Base-by-base conservation (phyloP, 37 sponge, comb jelly and placozoan species). In the Axinella damicornis region DNA sequence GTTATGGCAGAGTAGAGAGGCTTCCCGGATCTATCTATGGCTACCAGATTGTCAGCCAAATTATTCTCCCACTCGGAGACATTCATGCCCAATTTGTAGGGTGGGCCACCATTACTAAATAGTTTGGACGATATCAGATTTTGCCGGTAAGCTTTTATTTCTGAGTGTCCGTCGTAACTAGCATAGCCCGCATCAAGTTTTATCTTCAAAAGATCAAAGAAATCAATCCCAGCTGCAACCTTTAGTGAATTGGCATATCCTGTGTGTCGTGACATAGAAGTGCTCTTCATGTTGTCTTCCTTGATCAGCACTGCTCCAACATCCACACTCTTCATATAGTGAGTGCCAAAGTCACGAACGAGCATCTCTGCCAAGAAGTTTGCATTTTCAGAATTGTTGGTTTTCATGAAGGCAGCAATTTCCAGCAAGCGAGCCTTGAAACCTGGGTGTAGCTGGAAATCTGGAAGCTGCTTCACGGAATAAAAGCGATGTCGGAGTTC, bases 291-390 rank as follows among this genome's bases (percentile, higher is more conserved):
- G 61, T 73, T 71, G 57, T 77, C 79, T 41, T 77, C 73, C 46
- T 89, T 79, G 38, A 60, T 34, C 0, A 87, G 53, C 19, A 74
- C 78, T 2, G 75, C 88, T 17, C 88, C 88, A 13, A 69, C 88
- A 15, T 80, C 72, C 16, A 78, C 55, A 13, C 71, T 74, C 38
- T 46, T 66, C 11, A 87, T 22, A 55, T 78, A 78, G 65, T 89
- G 79, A 0, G 89, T 89, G 13, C 89, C 89, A 35, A 83, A 89
- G 56, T 89, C 89, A 53, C 83, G 37, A 15, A 89, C 41, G 17
- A 89, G 73, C 71, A 83, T 35, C 38, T 89, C 76, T 27, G 84
- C 72, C 25, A 75, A 32, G 66, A 78, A 83, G 40, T 66, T 24
- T 2, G 89, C 89, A 39, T 61, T 61, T 40, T n/a, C 13, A 1